A percentile compares a stretch with the other conserved stretches of the same genome.
Evolutionary conservation across 2,113 vertebrate genomes (phyloP).

Genomic region (Tretioscincus oriximinensis): DNA sequence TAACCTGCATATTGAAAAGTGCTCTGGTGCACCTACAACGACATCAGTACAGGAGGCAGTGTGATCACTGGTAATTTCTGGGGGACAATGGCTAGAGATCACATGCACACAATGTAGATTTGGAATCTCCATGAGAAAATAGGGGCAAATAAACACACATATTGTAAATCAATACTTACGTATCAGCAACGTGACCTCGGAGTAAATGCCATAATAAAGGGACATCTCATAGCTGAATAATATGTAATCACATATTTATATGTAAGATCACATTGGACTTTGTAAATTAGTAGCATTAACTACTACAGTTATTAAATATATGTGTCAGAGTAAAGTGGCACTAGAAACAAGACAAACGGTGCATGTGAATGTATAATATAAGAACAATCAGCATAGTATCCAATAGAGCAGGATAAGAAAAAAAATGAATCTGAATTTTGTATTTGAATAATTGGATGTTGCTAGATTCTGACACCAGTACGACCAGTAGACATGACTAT

Average conservation of each 20-base stretch:
- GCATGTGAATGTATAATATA: background rate
- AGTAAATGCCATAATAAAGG: background rate
- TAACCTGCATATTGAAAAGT: background rate
- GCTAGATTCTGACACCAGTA: background rate
- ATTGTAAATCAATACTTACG: slow-evolving; percentile 3
- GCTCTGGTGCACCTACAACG: background rate
- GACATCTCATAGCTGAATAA: background rate
- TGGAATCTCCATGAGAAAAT: background rate
- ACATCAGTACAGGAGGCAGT: background rate
- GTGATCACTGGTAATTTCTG: background rate
- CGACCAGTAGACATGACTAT: background rate
- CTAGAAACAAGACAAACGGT: background rate
- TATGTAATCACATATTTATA: background rate
- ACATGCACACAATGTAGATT: background rate
- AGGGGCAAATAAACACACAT: background rate
- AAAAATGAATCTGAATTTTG: background rate
- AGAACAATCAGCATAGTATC: background rate
- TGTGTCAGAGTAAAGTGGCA: background rate
- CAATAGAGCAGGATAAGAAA: background rate
- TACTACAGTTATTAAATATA: background rate
- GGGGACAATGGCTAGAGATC: background rate
- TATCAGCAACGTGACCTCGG: background rate
- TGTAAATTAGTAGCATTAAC: background rate
- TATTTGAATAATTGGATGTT: background rate
- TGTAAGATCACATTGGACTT: background rate